Base-by-base conservation (phyloP, 2,888 invertebrate species). In the Sesia bembeciformis region DNA sequence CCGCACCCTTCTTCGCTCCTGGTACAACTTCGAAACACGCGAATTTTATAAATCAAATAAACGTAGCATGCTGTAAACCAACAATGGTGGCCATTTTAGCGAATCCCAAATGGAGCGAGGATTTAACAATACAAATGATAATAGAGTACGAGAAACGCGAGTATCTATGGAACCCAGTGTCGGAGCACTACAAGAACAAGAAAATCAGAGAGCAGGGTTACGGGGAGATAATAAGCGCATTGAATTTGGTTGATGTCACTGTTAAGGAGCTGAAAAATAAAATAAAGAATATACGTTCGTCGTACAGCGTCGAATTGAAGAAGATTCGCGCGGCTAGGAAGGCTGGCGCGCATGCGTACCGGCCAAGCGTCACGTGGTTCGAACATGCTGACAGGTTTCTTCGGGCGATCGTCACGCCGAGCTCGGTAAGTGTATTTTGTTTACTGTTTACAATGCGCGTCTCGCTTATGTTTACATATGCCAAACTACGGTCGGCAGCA, bases 361-460 rank as follows among this genome's bases (percentile, higher is more conserved):
- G 86, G 63, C 90, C 90, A 58, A 89, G 88, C 78, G 89, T 90
- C 85, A 88, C 88, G 84, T 90, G 90, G 90, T 90, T 89, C 76
- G 86, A 89, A 70, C 89, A 89, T 81, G 89, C 89, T 76, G 90
- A 90, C 88, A 86, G 88, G 85, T 90, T 90, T 76, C 84, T 90
- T 68, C 83, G 89, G 68, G 88, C 89, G 71, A 89, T 90, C 78
- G 90, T 90, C 81, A 89, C 89, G 58, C 90, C 89, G 73, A 88
- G 87, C 78, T 89, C 89, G 62, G 89, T 89, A 77, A 88, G 88
- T 69, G 61, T 63, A 39, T n/a, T 54, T 53, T 57, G 51, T 54
- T 54, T 57, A 57, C 53, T 51, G 51, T 52, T 55, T 52, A 51
- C 50, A 40, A 46, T 52, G 41, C 8, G 38, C 39, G 4, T 41